Conservation (phyloP, 2,113 vertebrate species). For the Sterna hirundo region DNA sequence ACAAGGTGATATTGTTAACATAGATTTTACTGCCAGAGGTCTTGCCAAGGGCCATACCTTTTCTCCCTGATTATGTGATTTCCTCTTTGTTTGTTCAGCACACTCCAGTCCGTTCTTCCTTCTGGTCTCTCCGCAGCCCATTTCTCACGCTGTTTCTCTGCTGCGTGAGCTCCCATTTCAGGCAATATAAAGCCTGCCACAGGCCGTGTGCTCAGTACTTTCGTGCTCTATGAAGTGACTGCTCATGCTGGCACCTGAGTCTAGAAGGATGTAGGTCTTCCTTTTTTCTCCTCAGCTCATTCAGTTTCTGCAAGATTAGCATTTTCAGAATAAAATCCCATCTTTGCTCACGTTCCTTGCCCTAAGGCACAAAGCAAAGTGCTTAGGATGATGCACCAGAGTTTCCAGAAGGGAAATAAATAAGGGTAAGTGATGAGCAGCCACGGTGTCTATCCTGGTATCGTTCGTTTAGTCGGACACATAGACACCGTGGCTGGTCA, state of each 20-base stretch:
- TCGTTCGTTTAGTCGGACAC: neutral
- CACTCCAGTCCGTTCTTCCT: neutral
- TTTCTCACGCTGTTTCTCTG: neutral
- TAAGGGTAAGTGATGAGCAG: neutral
- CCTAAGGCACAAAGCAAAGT: neutral
- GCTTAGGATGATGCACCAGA: neutral
- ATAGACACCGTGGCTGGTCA: neutral
- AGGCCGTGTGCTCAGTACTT: neutral
- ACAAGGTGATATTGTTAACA: constrained; percentile 9
- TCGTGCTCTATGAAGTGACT: neutral
- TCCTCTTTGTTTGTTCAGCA: neutral
- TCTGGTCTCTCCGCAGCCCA: neutral
- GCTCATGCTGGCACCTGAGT: neutral
- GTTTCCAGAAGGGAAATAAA: neutral
- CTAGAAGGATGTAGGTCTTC: neutral
- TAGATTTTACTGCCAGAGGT: constrained; percentile 6
- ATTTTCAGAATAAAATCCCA: neutral
- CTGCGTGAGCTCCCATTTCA: neutral
- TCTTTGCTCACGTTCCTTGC: neutral
- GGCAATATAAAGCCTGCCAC: neutral
- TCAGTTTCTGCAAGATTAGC: neutral
- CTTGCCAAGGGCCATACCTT: neutral
- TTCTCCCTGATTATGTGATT: neutral
- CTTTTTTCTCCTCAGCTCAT: neutral
- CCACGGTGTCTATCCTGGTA: neutral